Percentiles rank a stretch among this genome's conserved stretches.
Conservation (phyloP, 1,140 invertebrate genomes). For the Leptinotarsa defecta region DNA sequence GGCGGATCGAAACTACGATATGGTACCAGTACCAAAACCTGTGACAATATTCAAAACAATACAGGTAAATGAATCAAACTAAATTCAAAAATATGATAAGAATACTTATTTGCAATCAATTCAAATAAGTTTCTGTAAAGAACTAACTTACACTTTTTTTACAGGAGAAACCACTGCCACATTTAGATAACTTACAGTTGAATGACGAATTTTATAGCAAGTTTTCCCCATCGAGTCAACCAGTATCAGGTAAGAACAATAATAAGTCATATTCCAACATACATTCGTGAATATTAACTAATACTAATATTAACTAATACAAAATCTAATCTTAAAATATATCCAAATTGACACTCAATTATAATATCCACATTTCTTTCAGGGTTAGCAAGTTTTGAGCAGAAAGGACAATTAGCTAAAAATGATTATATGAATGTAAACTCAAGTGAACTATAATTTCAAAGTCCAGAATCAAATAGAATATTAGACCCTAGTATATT, state of each 20-base stretch:
- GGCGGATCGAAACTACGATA: constrained; percentile 47
- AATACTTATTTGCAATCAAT: no score
- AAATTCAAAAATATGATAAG: no score
- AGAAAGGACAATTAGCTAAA: constrained; percentile 15
- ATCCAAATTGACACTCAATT: not conserved
- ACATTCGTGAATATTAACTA: not conserved
- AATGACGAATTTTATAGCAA: constrained; percentile 58
- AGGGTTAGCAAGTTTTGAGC: constrained; percentile 11
- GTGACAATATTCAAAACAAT: constrained; percentile 46
- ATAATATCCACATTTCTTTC: not conserved
- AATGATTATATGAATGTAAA: constrained; percentile 37
- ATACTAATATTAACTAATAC: not conserved
- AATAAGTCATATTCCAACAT: constrained; percentile 1
- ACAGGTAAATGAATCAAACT: constrained; percentile 33
- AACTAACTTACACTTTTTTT: not conserved
- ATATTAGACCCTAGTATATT: constrained; percentile 31
- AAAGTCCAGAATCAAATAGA: constrained; percentile 30
- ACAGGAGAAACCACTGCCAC: constrained; percentile 38
- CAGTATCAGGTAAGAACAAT: constrained; percentile 53
- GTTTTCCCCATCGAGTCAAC: constrained; percentile 60
- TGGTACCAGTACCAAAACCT: constrained; percentile 50
- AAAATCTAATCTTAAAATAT: not conserved
- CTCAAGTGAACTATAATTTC: constrained; percentile 41
- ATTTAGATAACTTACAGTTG: constrained; percentile 32
- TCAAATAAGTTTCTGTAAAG: no score